phyloP scores from a whole-genome alignment of 2,113 vertebrate species.

The Illadopsis cleaveri region DNA sequence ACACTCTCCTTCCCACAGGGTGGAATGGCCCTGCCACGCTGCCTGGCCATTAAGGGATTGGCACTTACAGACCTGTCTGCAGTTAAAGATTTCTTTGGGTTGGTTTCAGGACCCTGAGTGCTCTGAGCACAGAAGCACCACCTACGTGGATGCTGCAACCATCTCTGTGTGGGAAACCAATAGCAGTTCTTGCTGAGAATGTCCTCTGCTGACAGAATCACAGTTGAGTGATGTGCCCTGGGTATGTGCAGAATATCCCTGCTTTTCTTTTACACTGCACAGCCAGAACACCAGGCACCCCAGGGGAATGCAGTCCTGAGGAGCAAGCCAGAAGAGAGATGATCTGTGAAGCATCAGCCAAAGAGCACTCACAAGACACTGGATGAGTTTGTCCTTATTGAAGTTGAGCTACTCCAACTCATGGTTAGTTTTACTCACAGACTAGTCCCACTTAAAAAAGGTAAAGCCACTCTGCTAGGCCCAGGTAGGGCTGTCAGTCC shows the following conservation, averaged over 20 bases:
- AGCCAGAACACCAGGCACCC: background rate
- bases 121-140: background rate
- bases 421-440: background rate
- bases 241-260: background rate
- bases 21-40: background rate
- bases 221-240: background rate
- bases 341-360: background rate
- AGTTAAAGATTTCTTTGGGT: background rate
- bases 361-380: background rate
- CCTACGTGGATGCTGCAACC: background rate
- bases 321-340: background rate
- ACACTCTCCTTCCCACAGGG: background rate
- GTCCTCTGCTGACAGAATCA: background rate
- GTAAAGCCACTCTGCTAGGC: background rate
- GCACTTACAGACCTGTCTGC: background rate
- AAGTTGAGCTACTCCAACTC: background rate
- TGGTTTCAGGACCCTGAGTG: background rate
- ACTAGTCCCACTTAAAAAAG: background rate
- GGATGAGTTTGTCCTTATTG: background rate
- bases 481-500: background rate
- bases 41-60: fast-evolving
- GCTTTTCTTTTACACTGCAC: background rate
- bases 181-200: background rate
- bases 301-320: background rate
- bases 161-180: fast-evolving